Evolutionary conservation across 2,797 vertebrate species (phyloP), one percentile per base, ranked within the genome.

Genomic region (Eulemur albifrons): DNA sequence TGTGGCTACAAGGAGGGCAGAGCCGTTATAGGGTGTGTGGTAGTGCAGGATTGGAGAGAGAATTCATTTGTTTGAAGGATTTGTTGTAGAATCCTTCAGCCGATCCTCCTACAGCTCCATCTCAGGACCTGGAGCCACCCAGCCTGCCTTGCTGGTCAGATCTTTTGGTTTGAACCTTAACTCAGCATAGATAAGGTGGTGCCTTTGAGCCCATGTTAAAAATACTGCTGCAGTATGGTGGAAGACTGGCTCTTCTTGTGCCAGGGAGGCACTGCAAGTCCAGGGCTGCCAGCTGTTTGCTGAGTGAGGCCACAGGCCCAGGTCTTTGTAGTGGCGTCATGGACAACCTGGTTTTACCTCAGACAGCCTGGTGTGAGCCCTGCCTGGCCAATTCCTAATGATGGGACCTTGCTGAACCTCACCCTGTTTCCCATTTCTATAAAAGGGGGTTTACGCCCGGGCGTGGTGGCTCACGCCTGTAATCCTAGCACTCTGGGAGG

Each of bases 81-180:
- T 79, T 48, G 17, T 83, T 95, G 40, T n/a, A 45, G 81, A 84
- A 32, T 38, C 20, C 4, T 86, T 75, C 27, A 54, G 50, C 13
- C 20, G 17, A 43, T 81, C 40, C 25, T 79, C 23, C 18, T 93
- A 30, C 4, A 48, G 5, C 23, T 93, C 27, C 17, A 2, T 82
- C 10, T 84, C 43, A 23, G 84, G 77, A 63, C 21, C 15, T 8
- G 18, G 69, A 10, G 30, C 67, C 11, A 7, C 45, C 27, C 75
- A 15, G 8, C 54, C 27, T 35, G 35, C 12, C 73, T 80, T 80
- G 23, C 67, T 57, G 45, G 54, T 79, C 50, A 77, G 40, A 11
- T 84, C 32, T 52, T 95, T 70, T 70, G 76, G 32, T 95, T 92
- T 63, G 52, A 90, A 38, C 43, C n/a, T 88, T 94, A 86, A 81